phyloP scores from a whole-genome alignment of 2,797 vertebrate genomes.

The Sebastes elongatus region DNA sequence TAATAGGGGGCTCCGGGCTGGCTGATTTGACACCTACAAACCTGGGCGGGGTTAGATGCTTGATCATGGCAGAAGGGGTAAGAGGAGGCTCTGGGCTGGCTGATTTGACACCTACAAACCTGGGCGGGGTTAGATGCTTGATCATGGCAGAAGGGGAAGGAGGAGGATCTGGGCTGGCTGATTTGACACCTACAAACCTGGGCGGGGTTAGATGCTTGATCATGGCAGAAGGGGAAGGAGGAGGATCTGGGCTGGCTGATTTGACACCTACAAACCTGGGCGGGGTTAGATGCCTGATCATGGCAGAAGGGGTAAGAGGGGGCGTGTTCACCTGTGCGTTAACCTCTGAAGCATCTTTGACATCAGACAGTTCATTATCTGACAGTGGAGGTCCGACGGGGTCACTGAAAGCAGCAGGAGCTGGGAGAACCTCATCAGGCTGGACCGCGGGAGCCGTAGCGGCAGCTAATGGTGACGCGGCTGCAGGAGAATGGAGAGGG shows the following conservation, averaged over 20 bases:
- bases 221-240: background rate
- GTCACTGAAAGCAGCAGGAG: slow-evolving; percentile 67
- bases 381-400: background rate
- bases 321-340: background rate
- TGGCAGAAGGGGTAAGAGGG: slow-evolving; percentile 1
- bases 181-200: slow-evolving; percentile 76
- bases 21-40: slow-evolving; percentile 81
- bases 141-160: background rate
- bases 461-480: background rate
- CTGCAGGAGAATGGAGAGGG: background rate
- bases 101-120: slow-evolving; percentile 78
- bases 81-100: slow-evolving; percentile 81
- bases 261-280: slow-evolving; percentile 72
- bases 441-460: background rate
- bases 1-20: slow-evolving; percentile 76
- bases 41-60: slow-evolving; percentile 35
- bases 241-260: slow-evolving; percentile 72
- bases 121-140: slow-evolving; percentile 38
- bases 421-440: slow-evolving; percentile 47
- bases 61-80: slow-evolving; percentile 10
- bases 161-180: slow-evolving; percentile 75
- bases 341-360: background rate
- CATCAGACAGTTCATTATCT: background rate
- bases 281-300: slow-evolving; percentile 23
- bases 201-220: slow-evolving; percentile 30